Base-by-base conservation (phyloP, 1,140 invertebrate genomes). In the Pachyrhynchus sulphureomaculatus region DNA sequence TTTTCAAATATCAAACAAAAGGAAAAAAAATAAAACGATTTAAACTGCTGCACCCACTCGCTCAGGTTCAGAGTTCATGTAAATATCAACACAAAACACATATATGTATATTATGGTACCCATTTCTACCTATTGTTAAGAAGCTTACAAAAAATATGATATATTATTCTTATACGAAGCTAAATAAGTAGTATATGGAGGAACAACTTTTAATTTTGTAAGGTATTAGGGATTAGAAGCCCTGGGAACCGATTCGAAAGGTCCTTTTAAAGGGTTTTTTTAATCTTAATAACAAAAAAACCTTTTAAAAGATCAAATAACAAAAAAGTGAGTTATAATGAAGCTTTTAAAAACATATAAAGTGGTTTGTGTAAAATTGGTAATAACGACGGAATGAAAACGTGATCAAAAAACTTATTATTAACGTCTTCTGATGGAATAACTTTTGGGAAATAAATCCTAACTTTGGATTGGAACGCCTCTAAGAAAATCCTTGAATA, bases 61-160 rank as follows among this genome's bases (percentile, higher is more conserved):
- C 48, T 34, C 5, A 32, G 33, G 48, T 51, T 51, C 48, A 51
- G 36, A 32, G 48, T 51, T 51, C 48, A 29, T 29, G 26, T 29
- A 29, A 9, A 29, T 29, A 9, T 29, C 5, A 29, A 51, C 9
- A 51, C 32, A 12, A 18, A 36, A 51, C 48, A 51, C 17, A 42
- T 32, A 48, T 18, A 51, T 51, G 45, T 33, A 48, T 32, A 48
- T 15, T 48, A 32, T 48, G 23, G 33, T 51, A 18, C 29, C 29
- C 29, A 29, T 51, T 29, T 23, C 48, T 51, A 51, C 48, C 48
- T 51, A 51, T 51, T 51, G 29, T 51, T 51, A 51, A 36, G 48
- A 36, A 51, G 48, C 48, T 51, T 36, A 51, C 34, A 3, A 36
- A 51, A 51, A 36, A 51, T 51, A 34, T 51, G 26, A 36, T 36